Evolutionary conservation across 2,797 vertebrate genomes (phyloP), one percentile per base, ranked within the genome.

Genomic region (Falco berigora): DNA sequence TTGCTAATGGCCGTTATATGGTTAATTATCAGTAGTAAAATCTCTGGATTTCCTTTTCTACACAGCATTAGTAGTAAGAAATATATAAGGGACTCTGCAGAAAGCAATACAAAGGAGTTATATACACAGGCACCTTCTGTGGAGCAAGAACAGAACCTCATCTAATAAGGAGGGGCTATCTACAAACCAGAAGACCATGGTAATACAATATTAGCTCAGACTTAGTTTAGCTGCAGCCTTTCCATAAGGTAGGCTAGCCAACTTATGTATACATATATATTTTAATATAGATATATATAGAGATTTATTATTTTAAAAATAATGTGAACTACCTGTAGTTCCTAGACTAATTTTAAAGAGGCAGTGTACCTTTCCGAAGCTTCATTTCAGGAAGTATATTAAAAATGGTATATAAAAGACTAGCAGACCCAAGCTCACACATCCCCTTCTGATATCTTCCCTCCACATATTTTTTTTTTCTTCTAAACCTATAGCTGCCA

Each of bases 11-110:
- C 75, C 96, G 92, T 96, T 94, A 95, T 92, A 95, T 75, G 94
- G 92, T 97, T 98, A 97, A 97, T 97, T 96, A 96, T 96, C 95
- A 96, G 95, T 95, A 97, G 96, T 96, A 97, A 98, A 98, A 96
- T 94, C 94, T 97, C 95, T 95, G 91, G 94, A 91, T 97, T 97
- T 97, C 86, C 93, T 97, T 97, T 97, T 96, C 94, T 96, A 95
- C 92, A 97, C 95, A 97, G 92, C 95, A 84, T 97, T 91, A 87
- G 74, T 94, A 96, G 91, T 92, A 97, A 97, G 96, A 97, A 97
- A 97, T 73, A 94, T 93, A 86, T 92, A 96, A 97, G 97, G 91
- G 96, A 96, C 80, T 96, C 85, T 96, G 92, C 96, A 96, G 96
- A 95, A 95, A 95, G 83, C 64, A 80, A 94, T 90, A 91, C 91